Evolutionary conservation across 2,113 vertebrate species (phyloP).

Genomic region (Coturnix japonica): DNA sequence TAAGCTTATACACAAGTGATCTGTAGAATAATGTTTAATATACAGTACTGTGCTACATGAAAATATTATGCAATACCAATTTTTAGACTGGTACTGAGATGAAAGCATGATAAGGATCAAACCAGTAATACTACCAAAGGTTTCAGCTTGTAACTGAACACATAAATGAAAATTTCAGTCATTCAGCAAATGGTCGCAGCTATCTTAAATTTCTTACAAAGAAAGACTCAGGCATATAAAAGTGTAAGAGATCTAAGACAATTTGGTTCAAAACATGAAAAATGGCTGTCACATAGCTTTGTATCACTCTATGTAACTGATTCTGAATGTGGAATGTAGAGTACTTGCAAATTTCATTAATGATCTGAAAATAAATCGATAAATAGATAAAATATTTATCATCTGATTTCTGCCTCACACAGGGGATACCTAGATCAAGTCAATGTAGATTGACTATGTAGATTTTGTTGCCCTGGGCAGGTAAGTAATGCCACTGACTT

Average conservation of each 20-base stretch:
- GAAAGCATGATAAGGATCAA: neutral
- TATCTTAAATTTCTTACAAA: neutral
- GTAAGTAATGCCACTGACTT: fast-evolving
- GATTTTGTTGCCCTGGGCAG: neutral
- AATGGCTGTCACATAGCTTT: neutral
- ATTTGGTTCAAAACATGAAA: neutral
- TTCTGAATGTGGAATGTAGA: neutral
- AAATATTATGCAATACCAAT: neutral
- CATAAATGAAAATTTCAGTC: neutral
- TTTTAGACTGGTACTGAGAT: neutral
- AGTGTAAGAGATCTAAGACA: neutral
- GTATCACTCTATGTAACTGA: neutral
- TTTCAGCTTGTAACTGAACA: neutral
- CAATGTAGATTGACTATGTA: neutral
- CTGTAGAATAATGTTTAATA: neutral
- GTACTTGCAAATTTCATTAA: neutral
- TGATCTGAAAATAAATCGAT: neutral
- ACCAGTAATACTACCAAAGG: neutral
- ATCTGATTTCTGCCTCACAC: neutral
- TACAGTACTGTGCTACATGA: neutral
- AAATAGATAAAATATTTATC: neutral
- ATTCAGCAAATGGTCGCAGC: neutral
- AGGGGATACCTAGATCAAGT: neutral
- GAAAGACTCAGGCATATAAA: neutral
- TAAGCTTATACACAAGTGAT: neutral